A percentile compares a stretch with the other conserved stretches of the same genome.
Evolutionary conservation across 1,140 invertebrate species (phyloP).

Genomic region (Macrosteles quadrilineatus): DNA sequence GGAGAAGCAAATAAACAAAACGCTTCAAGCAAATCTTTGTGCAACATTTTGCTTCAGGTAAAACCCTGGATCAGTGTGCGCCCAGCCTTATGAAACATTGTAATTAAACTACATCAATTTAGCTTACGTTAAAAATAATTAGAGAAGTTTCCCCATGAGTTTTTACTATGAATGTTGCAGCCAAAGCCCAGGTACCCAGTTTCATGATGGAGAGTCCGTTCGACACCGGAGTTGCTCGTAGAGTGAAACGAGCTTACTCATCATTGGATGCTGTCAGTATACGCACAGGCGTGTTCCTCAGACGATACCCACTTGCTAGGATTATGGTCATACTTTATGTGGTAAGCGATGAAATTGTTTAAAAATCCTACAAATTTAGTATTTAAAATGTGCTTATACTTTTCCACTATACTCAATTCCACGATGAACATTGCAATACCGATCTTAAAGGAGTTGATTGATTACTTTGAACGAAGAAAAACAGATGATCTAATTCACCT

Average conservation of each 20-base stretch:
- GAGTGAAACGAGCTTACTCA: conserved; percentile 78
- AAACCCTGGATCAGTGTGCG: too few relatives aligned
- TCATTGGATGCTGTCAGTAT: conserved; percentile 75
- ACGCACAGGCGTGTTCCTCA: conserved; percentile 74
- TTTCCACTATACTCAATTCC: conserved; percentile 23
- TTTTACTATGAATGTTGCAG: conserved; percentile 51
- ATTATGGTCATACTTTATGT: conserved; percentile 78
- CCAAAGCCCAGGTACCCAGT: conserved; percentile 66
- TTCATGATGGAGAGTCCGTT: conserved; percentile 75
- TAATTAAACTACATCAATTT: background rate
- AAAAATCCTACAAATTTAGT: too few relatives aligned
- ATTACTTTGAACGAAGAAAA: too few relatives aligned
- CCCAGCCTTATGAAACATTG: too few relatives aligned
- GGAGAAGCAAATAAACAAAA: too few relatives aligned
- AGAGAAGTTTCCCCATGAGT: background rate
- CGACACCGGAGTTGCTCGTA: conserved; percentile 73
- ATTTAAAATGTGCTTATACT: conserved; percentile 19
- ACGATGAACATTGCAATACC: background rate
- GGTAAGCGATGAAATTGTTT: too few relatives aligned
- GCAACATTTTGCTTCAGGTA: too few relatives aligned
- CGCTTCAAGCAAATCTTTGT: too few relatives aligned
- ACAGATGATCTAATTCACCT: too few relatives aligned
- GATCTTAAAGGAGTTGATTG: background rate
- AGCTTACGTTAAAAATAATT: background rate
- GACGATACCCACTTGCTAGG: conserved; percentile 77